A percentile compares a stretch with the other conserved stretches of the same genome.
phyloP scores from a whole-genome alignment of 2,113 vertebrate species.

The Leucosticte australis region DNA sequence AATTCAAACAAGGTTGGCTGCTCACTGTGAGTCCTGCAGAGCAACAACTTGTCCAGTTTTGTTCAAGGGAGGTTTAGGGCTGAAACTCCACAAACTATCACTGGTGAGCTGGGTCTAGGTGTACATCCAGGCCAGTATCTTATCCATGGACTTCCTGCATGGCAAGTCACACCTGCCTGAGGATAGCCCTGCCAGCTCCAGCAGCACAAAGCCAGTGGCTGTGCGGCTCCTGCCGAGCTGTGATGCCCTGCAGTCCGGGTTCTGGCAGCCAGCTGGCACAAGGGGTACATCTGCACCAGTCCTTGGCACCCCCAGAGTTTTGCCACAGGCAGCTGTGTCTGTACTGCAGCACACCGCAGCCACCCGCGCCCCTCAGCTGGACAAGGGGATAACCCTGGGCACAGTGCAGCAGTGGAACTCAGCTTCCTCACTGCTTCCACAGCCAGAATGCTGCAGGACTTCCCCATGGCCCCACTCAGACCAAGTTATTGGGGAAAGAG shows the following conservation, averaged over 20 bases:
- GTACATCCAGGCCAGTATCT: no score
- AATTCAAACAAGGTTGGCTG: accelerated
- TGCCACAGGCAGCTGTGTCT: not conserved
- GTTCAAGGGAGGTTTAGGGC: not conserved
- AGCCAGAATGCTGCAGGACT: not conserved
- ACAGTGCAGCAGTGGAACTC: not conserved
- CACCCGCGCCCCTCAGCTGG: accelerated
- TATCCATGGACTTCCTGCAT: not conserved
- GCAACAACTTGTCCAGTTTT: not conserved
- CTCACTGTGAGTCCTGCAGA: not conserved
- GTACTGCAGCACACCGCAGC: accelerated
- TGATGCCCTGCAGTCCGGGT: not conserved
- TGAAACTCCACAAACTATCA: not conserved
- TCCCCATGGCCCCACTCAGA: not conserved
- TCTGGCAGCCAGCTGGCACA: not conserved
- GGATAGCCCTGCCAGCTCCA: not conserved
- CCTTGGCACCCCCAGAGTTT: not conserved
- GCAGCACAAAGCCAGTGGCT: not conserved
- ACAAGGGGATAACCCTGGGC: not conserved
- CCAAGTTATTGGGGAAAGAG: not conserved
- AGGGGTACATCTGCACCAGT: not conserved
- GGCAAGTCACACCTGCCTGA: accelerated
- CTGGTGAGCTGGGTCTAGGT: not conserved
- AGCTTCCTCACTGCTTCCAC: not conserved
- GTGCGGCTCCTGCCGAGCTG: accelerated